Evolutionary conservation across 1,140 invertebrate species (phyloP).

Genomic region (Coptotermes formosanus): DNA sequence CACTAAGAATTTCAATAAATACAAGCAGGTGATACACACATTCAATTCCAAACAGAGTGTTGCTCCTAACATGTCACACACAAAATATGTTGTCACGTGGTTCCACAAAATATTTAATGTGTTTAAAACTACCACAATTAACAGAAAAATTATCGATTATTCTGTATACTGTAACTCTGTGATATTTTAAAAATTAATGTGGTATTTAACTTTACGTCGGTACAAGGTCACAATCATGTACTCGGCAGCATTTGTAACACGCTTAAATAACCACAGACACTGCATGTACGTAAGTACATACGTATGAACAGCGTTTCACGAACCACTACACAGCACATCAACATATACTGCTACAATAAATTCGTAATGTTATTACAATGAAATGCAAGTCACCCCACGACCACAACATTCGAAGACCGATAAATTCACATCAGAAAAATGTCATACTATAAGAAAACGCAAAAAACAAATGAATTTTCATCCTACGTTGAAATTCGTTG

Average conservation of each 20-base stretch:
- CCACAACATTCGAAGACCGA: not conserved
- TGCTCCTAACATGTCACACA: too few species aligned
- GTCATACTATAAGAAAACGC: not conserved
- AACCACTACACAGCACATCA: not conserved
- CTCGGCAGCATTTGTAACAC: not conserved
- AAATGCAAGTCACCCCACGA: not conserved
- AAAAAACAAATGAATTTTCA: not conserved
- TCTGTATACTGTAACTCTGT: too few species aligned
- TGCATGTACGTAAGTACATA: not conserved
- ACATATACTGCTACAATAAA: not conserved
- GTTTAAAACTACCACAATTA: too few species aligned
- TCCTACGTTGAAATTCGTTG: not conserved
- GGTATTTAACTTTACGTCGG: not conserved
- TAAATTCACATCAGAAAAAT: not conserved
- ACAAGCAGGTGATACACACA: too few species aligned
- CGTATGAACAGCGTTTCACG: not conserved
- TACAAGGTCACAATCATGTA: not conserved
- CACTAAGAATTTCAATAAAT: too few species aligned
- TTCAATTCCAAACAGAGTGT: too few species aligned
- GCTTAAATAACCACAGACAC: not conserved
- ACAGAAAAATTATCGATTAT: too few species aligned
- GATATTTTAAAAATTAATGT: not conserved
- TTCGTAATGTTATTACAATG: not conserved
- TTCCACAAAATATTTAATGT: too few species aligned
- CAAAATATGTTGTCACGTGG: too few species aligned